Evolutionary conservation across 1,140 invertebrate species (phyloP).

Genomic region (Eufriesea mexicana): DNA sequence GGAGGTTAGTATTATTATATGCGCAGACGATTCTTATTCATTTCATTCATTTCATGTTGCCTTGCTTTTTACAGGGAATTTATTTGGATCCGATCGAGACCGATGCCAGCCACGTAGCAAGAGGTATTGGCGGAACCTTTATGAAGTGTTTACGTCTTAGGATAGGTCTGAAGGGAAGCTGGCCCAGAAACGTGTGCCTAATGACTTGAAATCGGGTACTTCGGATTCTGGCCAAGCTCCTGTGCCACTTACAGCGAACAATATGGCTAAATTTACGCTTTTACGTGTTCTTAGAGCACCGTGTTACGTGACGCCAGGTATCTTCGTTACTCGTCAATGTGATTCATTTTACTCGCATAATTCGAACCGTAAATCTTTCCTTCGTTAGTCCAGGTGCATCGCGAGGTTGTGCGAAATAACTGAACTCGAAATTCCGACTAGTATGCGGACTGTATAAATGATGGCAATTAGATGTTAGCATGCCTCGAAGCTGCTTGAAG

Average conservation of each 20-base stretch:
- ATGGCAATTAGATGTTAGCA: background rate
- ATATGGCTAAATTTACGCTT: background rate
- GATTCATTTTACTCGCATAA: background rate
- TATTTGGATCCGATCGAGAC: no score
- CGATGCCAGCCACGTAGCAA: background rate
- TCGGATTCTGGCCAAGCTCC: constrained; percentile 17
- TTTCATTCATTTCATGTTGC: no score
- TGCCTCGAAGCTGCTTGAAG: background rate
- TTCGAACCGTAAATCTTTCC: no score
- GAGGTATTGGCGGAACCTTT: background rate
- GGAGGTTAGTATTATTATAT: no score
- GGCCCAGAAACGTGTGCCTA: constrained; percentile 25
- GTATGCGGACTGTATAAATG: background rate
- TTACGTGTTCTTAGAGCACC: background rate
- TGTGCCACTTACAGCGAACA: background rate
- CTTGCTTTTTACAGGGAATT: no score
- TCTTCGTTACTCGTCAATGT: background rate
- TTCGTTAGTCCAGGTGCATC: no score
- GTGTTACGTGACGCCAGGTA: background rate
- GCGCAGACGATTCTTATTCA: no score
- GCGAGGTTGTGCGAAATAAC: background rate
- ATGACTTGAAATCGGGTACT: constrained; percentile 31
- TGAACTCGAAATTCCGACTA: background rate
- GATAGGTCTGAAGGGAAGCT: background rate
- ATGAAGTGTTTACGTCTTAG: constrained; percentile 16